phyloP scores from a whole-genome alignment of 2,113 vertebrate genomes.

The Oncorhynchus kisutch region DNA sequence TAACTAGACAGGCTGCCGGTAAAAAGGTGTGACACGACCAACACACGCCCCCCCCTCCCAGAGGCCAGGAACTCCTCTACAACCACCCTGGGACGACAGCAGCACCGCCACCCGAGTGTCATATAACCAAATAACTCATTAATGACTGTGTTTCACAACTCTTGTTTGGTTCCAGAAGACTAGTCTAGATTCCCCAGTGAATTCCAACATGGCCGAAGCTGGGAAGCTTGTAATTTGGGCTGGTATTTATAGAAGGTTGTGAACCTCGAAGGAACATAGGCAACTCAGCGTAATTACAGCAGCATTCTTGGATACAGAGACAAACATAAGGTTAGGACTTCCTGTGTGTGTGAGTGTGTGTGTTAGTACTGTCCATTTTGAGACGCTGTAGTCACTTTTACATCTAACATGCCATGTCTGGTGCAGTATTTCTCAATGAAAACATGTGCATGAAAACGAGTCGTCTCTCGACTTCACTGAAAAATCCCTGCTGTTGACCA shows the following conservation, averaged over 20 bases:
- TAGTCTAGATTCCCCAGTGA: background rate
- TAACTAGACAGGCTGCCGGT: slow-evolving; percentile 39
- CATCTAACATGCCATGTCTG: no score
- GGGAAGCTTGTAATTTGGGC: background rate
- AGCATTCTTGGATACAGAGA: slow-evolving; percentile 40
- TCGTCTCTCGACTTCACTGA: no score
- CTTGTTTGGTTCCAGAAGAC: background rate
- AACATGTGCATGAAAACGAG: no score
- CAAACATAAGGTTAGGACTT: slow-evolving; percentile 14
- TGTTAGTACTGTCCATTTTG: slow-evolving; percentile 8
- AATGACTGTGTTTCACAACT: slow-evolving; percentile 3
- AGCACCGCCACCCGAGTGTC: slow-evolving; percentile 25
- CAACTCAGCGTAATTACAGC: slow-evolving; percentile 49
- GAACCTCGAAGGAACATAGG: slow-evolving; percentile 36
- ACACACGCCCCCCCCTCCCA: slow-evolving; percentile 43
- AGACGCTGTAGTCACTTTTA: no score
- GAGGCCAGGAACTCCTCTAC: slow-evolving; percentile 18
- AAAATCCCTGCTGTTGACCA: no score
- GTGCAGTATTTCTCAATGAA: no score
- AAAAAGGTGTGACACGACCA: slow-evolving; percentile 62
- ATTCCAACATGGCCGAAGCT: background rate
- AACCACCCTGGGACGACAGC: slow-evolving; percentile 32
- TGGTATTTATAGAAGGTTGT: slow-evolving; percentile 43
- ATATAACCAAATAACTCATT: slow-evolving; percentile 23
- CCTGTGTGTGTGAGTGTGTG: slow-evolving; percentile 42